Conservation (phyloP, 37 sponge, comb jelly and placozoan species). For the Spongilla lacustris region DNA sequence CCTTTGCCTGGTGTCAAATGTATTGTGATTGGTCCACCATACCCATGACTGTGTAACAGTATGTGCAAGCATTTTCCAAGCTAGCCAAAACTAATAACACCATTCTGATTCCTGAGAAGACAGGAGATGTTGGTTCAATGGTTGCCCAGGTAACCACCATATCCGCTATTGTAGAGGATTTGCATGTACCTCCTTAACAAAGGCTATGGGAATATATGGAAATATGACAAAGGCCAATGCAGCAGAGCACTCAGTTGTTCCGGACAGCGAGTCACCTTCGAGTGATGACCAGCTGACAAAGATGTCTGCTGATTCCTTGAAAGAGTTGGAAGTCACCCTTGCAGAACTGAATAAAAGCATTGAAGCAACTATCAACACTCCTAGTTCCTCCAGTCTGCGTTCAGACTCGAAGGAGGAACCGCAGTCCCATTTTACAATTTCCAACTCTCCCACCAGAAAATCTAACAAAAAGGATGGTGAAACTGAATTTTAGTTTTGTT, state of each 20-base stretch:
- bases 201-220: constrained; percentile 88
- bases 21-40: not conserved
- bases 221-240: constrained; percentile 41
- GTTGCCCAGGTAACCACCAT: constrained; percentile 83
- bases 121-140: constrained; percentile 93
- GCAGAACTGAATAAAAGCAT: constrained; percentile 27
- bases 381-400: not conserved
- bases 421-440: constrained; percentile 57
- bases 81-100: constrained; percentile 93
- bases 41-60: constrained; percentile 44
- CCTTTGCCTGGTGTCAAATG: not conserved
- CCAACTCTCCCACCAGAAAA: constrained; percentile 50
- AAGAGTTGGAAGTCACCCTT: constrained; percentile 22
- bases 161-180: not conserved
- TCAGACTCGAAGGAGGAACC: not conserved
- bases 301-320: not conserved
- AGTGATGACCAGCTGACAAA: not conserved
- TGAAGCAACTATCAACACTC: constrained; percentile 6
- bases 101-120: constrained; percentile 88
- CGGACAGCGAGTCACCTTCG: not conserved
- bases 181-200: not conserved
- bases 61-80: constrained; percentile 92
- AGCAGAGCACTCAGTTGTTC: not conserved
- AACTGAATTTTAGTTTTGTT: not conserved
- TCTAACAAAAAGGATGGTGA: not conserved